Evolutionary conservation across 1,140 invertebrate species (phyloP).

Genomic region (Saccostrea cuccullata): DNA sequence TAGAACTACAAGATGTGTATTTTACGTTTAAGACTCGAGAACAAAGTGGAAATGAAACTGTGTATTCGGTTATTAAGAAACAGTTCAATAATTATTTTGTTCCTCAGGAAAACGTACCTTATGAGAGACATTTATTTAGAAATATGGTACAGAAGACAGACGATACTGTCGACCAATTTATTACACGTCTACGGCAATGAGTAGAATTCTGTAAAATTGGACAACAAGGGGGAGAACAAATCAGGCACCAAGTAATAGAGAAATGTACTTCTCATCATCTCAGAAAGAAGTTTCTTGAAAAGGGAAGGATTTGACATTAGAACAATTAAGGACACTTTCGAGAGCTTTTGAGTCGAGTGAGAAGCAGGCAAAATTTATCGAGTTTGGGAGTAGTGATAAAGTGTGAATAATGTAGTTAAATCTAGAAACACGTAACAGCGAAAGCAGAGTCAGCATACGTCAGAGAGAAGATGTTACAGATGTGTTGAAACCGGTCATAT

Average conservation of each 20-base stretch:
- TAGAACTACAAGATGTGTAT: slow-evolving; percentile 44
- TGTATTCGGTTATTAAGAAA: slow-evolving; percentile 31
- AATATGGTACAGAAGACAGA: slow-evolving; percentile 29
- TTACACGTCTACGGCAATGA: slow-evolving; percentile 44
- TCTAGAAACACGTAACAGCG: background rate
- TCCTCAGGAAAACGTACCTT: slow-evolving; percentile 41
- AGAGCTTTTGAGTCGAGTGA: background rate
- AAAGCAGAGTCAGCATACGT: background rate
- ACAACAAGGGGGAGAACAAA: slow-evolving; percentile 28
- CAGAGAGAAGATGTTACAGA: slow-evolving; percentile 5
- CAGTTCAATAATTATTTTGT: slow-evolving; percentile 51
- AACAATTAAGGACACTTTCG: background rate
- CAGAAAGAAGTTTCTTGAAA: slow-evolving; percentile 40
- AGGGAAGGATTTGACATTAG: slow-evolving; percentile 44
- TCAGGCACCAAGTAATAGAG: slow-evolving; percentile 49
- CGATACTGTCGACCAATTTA: slow-evolving; percentile 43
- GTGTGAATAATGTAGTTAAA: background rate
- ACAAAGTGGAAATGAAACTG: slow-evolving; percentile 22
- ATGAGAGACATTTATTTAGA: slow-evolving; percentile 52
- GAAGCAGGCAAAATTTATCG: background rate
- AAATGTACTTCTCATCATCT: background rate
- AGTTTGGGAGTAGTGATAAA: background rate
- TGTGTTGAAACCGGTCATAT: slow-evolving; percentile 44
- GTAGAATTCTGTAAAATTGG: slow-evolving; percentile 49
- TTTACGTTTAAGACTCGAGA: background rate